phyloP scores from a whole-genome alignment of 2,113 vertebrate genomes.

The Leptosomus discolor region DNA sequence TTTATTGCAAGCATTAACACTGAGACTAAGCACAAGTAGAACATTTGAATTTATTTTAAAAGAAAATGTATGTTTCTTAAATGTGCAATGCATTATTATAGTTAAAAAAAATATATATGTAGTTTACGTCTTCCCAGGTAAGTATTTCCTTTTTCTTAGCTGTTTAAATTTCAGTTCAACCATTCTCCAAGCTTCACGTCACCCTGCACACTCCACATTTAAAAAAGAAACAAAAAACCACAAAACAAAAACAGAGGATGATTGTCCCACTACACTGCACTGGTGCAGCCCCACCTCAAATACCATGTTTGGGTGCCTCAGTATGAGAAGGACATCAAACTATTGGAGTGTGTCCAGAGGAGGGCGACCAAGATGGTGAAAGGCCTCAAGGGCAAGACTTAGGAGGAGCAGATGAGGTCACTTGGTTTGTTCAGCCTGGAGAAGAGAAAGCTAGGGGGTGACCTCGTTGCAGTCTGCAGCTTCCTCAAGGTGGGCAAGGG shows the following conservation, averaged over 20 bases:
- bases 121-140: background rate
- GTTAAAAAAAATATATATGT: background rate
- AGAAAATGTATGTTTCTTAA: background rate
- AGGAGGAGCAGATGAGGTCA: background rate
- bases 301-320: background rate
- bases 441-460: background rate
- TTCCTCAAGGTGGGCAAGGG: background rate
- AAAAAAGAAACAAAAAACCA: no score
- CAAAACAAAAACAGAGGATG: accelerated
- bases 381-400: accelerated
- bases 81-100: background rate
- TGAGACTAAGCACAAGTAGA: background rate
- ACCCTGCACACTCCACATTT: background rate
- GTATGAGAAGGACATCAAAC: background rate
- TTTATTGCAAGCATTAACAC: background rate
- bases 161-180: background rate
- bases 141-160: background rate
- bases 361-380: background rate
- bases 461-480: no score
- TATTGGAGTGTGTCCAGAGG: background rate
- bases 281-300: accelerated
- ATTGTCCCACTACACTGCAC: background rate
- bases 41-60: background rate
- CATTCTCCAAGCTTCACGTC: background rate
- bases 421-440: background rate